Percentiles rank a stretch among this genome's conserved stretches.
Conservation (phyloP, 2,797 vertebrate species). For the Phrynocephalus forsythii region DNA sequence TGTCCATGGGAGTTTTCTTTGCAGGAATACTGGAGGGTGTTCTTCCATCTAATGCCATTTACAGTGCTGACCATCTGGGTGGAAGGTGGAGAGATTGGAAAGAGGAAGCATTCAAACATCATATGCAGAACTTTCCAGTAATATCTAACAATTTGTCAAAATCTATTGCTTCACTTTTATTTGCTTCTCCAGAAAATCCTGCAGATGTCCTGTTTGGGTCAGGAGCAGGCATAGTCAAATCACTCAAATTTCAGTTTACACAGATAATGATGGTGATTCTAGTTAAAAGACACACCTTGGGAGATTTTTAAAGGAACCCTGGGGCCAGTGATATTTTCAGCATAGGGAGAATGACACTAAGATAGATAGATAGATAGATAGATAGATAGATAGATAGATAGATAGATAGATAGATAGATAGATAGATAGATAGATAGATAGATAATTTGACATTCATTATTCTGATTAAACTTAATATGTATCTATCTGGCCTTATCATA, state of each 20-base stretch:
- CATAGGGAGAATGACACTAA: not conserved
- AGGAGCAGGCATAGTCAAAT: not conserved
- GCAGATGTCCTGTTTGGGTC: not conserved
- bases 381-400: no score
- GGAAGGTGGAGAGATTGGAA: not conserved
- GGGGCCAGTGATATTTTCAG: not conserved
- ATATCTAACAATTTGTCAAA: not conserved
- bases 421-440: not conserved
- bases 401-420: no score
- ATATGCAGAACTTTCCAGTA: no score
- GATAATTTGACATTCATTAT: not conserved
- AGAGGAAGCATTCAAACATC: not conserved
- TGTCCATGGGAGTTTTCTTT: no score
- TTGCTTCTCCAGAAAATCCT: not conserved
- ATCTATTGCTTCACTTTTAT: no score
- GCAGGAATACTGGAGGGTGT: no score
- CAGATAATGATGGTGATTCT: not conserved
- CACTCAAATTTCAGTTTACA: not conserved
- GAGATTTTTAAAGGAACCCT: not conserved
- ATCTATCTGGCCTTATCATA: not conserved
- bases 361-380: no score
- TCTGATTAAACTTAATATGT: not conserved
- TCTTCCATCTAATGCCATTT: not conserved
- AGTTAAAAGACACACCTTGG: not conserved
- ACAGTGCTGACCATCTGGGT: not conserved